phyloP scores from a whole-genome alignment of 2,888 invertebrate genomes.

The Pollenia amentaria region DNA sequence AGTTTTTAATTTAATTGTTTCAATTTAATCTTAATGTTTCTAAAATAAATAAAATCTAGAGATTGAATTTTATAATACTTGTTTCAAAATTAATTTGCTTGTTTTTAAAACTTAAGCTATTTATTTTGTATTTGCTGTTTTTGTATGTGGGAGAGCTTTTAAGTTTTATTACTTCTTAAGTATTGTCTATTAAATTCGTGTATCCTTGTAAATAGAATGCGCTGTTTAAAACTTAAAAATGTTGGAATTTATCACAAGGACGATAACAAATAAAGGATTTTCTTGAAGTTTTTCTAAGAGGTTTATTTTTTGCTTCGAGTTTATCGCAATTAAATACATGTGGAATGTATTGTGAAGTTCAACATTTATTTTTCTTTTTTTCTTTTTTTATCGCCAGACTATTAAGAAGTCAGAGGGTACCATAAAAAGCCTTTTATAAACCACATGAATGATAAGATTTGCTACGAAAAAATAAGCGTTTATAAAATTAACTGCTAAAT shows the following conservation, averaged over 20 bases:
- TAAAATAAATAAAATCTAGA: slow-evolving; percentile 49
- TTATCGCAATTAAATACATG: slow-evolving; percentile 53
- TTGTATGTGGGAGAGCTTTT: not conserved
- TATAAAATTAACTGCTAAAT: slow-evolving; percentile 27
- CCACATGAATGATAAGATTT: slow-evolving; percentile 48
- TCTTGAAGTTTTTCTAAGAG: not conserved
- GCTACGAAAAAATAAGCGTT: not conserved
- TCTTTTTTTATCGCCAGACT: slow-evolving; percentile 26
- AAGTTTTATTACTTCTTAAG: not conserved
- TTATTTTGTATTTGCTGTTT: slow-evolving; percentile 5
- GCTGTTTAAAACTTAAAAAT: not conserved
- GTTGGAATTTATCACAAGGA: slow-evolving; percentile 26
- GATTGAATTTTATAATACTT: slow-evolving; percentile 11
- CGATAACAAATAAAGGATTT: not conserved
- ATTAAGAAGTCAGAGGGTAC: slow-evolving; percentile 40
- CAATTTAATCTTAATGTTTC: slow-evolving; percentile 51
- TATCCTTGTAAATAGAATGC: slow-evolving; percentile 29
- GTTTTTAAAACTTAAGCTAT: not conserved
- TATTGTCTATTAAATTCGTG: slow-evolving; percentile 35
- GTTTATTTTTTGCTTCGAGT: slow-evolving; percentile 1
- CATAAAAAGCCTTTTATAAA: slow-evolving; percentile 50
- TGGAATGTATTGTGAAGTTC: slow-evolving; percentile 20
- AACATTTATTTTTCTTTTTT: not conserved
- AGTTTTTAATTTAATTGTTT: slow-evolving; percentile 54
- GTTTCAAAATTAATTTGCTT: slow-evolving; percentile 20